phyloP scores from a whole-genome alignment of 2,113 vertebrate species.

The Chlorodrepanis virens region DNA sequence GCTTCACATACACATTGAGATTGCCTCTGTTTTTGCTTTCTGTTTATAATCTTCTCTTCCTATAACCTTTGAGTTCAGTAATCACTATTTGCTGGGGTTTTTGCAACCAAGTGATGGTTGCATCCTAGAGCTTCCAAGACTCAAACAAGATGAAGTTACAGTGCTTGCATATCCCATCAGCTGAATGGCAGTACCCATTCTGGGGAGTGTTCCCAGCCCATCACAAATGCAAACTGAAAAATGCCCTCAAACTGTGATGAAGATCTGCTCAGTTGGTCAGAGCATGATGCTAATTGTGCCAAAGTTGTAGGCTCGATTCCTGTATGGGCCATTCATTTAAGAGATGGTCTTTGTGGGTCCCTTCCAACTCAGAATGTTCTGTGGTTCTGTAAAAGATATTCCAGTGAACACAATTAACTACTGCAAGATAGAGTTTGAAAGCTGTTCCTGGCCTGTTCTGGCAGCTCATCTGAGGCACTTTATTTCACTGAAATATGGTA shows the following conservation, averaged over 20 bases:
- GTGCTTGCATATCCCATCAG: neutral
- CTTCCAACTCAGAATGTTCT: neutral
- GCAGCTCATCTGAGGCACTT: neutral
- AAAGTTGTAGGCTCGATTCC: neutral
- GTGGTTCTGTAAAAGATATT: neutral
- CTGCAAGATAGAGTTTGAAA: neutral
- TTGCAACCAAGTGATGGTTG: neutral
- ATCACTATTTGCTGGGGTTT: neutral
- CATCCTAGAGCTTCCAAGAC: neutral
- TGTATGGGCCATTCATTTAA: neutral
- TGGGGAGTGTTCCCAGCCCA: neutral
- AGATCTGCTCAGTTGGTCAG: neutral
- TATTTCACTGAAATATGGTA: neutral
- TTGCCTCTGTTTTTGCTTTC: neutral
- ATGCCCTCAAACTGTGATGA: neutral
- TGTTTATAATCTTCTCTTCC: neutral
- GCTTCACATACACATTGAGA: neutral
- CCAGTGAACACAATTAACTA: neutral
- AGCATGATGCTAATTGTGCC: neutral
- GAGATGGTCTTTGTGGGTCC: neutral
- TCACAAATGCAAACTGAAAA: neutral
- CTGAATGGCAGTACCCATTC: accelerated
- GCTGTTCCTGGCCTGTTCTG: neutral
- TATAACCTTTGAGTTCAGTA: neutral
- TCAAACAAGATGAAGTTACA: neutral